Percentiles rank a stretch among this genome's conserved stretches.
Conservation (phyloP, 2,888 invertebrate genomes). For the Timema podura region DNA sequence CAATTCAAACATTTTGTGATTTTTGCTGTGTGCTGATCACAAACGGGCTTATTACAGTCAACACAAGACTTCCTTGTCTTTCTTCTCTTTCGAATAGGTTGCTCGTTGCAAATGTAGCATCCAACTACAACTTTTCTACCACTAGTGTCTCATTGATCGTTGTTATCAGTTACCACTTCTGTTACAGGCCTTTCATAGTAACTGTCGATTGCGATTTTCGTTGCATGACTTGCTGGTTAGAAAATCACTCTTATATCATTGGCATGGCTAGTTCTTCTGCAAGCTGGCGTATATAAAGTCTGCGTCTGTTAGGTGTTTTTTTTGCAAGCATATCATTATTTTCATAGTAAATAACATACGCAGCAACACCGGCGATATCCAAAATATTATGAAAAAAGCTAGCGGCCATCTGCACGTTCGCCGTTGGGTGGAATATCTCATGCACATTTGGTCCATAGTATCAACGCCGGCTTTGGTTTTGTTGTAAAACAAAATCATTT, state of each 20-base stretch:
- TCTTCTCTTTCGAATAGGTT: constrained; percentile 17
- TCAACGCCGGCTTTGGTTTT: constrained; percentile 7
- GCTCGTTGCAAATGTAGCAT: constrained; percentile 17
- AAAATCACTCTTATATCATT: constrained; percentile 15
- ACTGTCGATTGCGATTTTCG: background rate
- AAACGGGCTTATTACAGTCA: constrained; percentile 17
- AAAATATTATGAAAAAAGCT: constrained; percentile 21
- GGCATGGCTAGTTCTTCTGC: constrained; percentile 13
- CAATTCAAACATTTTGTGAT: constrained; percentile 16
- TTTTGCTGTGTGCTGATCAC: constrained; percentile 17
- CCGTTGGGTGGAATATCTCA: constrained; percentile 31
- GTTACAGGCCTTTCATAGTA: constrained; percentile 5
- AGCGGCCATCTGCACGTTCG: constrained; percentile 31
- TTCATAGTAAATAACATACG: constrained; percentile 13
- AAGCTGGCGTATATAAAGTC: constrained; percentile 13
- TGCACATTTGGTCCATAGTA: constrained; percentile 33
- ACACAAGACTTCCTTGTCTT: constrained; percentile 14
- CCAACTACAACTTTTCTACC: constrained; percentile 11
- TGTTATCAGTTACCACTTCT: constrained; percentile 7
- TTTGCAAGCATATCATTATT: no score
- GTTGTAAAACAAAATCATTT: constrained; percentile 16
- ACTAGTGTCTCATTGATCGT: background rate
- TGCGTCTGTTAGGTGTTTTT: constrained; percentile 12
- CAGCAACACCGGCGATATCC: constrained; percentile 13
- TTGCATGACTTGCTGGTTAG: constrained; percentile 14